A percentile compares a stretch with the other conserved stretches of the same genome.
Evolutionary conservation across 1,140 invertebrate genomes (phyloP).

Genomic region (Sitodiplosis mosellana): DNA sequence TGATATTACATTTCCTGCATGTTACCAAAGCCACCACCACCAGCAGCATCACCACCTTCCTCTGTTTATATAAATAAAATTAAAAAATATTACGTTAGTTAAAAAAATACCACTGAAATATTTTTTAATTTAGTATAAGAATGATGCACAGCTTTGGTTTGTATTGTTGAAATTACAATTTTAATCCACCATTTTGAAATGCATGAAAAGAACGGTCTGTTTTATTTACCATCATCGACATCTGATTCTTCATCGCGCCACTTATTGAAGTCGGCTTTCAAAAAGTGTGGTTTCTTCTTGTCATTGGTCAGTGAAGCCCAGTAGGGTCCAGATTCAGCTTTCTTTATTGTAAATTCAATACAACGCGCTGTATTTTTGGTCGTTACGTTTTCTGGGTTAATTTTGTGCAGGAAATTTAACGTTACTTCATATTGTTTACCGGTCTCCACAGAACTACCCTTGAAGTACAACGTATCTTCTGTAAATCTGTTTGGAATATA

Average conservation of each 20-base stretch:
- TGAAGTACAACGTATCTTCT: constrained; percentile 62
- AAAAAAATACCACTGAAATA: background rate
- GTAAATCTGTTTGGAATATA: constrained; percentile 38
- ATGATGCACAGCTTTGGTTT: background rate
- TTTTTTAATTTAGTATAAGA: background rate
- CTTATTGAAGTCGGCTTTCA: constrained; percentile 92
- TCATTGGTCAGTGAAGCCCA: constrained; percentile 80
- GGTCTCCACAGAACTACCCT: constrained; percentile 68
- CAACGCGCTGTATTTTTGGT: constrained; percentile 49
- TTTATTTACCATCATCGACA: constrained; percentile 11
- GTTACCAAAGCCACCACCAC: constrained; percentile 10
- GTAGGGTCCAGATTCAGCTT: constrained; percentile 38
- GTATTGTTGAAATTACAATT: background rate
- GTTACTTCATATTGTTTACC: constrained; percentile 69
- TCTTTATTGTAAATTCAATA: constrained; percentile 53
- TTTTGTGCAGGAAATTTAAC: constrained; percentile 63
- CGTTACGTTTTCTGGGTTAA: constrained; percentile 58
- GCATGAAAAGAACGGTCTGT: background rate
- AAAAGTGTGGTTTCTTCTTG: constrained; percentile 81
- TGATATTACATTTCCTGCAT: no score
- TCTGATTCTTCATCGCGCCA: constrained; percentile 90
- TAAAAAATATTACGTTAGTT: background rate
- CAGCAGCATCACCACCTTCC: constrained; percentile 26
- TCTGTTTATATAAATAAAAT: background rate
- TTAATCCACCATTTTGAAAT: background rate